Conservation (phyloP, 2,888 invertebrate genomes). For the Agelastica alni region DNA sequence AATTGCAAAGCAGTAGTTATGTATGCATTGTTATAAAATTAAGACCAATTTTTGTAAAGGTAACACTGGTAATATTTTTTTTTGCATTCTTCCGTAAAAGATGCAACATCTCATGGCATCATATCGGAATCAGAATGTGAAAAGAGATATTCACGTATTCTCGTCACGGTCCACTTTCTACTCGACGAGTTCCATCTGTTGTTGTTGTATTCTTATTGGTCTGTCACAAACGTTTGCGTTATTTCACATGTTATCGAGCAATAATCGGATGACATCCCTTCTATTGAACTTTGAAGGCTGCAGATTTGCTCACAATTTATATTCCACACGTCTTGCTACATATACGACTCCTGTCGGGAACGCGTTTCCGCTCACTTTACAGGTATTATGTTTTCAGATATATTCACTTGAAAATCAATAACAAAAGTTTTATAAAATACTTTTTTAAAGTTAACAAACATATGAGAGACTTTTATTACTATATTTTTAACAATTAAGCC, state of each 20-base stretch:
- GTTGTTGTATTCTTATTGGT: conserved; percentile 36
- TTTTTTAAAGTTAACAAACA: no score
- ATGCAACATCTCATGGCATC: conserved; percentile 4
- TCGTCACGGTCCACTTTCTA: conserved; percentile 43
- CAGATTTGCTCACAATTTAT: conserved; percentile 13
- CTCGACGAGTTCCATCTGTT: conserved; percentile 39
- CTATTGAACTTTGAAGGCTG: conserved; percentile 23
- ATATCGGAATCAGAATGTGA: conserved; percentile 5
- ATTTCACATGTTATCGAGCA: conserved; percentile 42
- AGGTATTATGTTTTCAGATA: not conserved
- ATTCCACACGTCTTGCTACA: conserved; percentile 1
- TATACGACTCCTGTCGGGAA: not conserved
- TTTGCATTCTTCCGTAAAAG: no score
- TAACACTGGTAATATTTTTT: no score
- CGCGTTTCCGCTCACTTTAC: not conserved
- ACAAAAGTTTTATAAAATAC: no score
- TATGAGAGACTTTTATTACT: no score
- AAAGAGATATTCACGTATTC: conserved; percentile 25
- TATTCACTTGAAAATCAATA: not conserved
- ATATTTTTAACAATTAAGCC: no score
- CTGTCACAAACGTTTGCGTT: conserved; percentile 40
- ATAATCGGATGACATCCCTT: conserved; percentile 41
- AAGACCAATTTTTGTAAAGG: no score
- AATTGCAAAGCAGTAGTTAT: no score
- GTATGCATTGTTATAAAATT: no score